Evolutionary conservation across 2,113 vertebrate species (phyloP).

Genomic region (Corynorhinus townsendii): DNA sequence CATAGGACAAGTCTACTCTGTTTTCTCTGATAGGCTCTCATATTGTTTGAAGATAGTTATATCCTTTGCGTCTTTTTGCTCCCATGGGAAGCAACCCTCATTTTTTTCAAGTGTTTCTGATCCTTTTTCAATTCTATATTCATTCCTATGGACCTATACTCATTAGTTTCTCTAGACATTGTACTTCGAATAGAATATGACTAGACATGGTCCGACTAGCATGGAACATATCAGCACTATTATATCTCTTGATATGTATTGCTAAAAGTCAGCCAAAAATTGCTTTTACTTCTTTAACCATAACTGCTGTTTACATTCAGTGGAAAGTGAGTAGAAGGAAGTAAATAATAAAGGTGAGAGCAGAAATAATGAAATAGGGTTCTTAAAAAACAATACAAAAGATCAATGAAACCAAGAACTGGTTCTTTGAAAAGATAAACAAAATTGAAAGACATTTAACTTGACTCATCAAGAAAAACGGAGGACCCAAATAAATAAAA

Average conservation of each 20-base stretch:
- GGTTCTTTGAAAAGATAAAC: background rate
- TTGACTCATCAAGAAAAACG: background rate
- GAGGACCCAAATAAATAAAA: background rate
- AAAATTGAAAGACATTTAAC: background rate
- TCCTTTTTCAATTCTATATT: background rate
- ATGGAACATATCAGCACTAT: background rate
- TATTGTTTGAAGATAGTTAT: background rate
- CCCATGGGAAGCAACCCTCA: background rate
- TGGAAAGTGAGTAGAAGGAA: background rate
- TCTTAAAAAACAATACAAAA: background rate
- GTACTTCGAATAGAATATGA: background rate
- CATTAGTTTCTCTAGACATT: background rate
- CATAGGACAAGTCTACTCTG: background rate
- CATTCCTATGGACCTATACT: background rate
- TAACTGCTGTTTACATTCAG: slow-evolving; percentile 5
- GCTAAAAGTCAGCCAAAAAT: slow-evolving; percentile 19
- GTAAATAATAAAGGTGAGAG: background rate
- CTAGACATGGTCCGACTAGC: background rate
- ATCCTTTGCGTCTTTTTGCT: background rate
- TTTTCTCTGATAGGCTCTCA: background rate
- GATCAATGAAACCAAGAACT: background rate
- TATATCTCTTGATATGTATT: background rate
- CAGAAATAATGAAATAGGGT: background rate
- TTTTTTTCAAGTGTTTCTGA: background rate
- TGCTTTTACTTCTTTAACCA: slow-evolving; percentile 1